Conservation (phyloP, 2,113 vertebrate genomes). For the Accipiter cooperii region DNA sequence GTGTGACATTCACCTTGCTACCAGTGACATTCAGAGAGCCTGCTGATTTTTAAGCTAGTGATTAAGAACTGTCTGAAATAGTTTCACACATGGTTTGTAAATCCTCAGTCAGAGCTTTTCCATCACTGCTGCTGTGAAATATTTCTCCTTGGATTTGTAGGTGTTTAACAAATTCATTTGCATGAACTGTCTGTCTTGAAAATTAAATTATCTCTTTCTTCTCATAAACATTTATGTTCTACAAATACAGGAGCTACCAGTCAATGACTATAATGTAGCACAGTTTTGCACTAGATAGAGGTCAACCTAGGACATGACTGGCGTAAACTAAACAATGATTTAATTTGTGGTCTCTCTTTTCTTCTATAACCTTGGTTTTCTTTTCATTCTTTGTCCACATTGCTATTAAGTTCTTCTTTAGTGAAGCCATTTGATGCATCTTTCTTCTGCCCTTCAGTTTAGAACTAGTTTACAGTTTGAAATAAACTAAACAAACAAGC, state of each 20-base stretch:
- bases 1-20: constrained; percentile 25
- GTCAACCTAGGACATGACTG: not conserved
- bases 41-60: constrained; percentile 26
- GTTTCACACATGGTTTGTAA: constrained; percentile 47
- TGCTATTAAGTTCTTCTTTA: not conserved
- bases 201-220: not conserved
- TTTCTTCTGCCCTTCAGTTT: not conserved
- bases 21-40: not conserved
- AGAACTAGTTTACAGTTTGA: not conserved
- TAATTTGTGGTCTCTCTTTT: not conserved
- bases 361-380: not conserved
- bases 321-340: not conserved
- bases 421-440: not conserved
- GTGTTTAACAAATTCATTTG: not conserved
- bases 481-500: not conserved
- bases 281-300: not conserved
- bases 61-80: constrained; percentile 51
- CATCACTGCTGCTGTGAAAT: not conserved
- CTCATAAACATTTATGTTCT: not conserved
- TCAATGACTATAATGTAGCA: not conserved
- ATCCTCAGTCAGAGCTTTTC: constrained; percentile 15
- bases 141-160: constrained; percentile 6
- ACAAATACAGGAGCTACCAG: not conserved
- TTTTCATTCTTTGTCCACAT: not conserved
- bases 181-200: not conserved